Percentiles rank a stretch among this genome's conserved stretches.
phyloP scores from a whole-genome alignment of 2,888 invertebrate species.

The Euclidia mi region DNA sequence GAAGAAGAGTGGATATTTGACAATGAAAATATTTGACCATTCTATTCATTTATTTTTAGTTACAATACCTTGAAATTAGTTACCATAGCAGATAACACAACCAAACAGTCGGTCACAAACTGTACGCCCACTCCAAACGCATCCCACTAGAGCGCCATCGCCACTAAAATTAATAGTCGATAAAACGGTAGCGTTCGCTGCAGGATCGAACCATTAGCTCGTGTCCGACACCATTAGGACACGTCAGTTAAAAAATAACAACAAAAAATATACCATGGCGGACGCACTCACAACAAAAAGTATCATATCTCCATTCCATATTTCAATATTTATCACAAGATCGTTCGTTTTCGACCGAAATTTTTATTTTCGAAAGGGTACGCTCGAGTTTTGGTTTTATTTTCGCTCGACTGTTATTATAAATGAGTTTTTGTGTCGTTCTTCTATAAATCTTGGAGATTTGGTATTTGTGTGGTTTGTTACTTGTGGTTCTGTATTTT shows the following conservation, averaged over 20 bases:
- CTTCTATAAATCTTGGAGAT: constrained; percentile 77
- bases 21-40: too few species aligned
- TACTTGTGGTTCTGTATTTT: background rate
- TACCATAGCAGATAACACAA: background rate
- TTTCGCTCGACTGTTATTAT: constrained; percentile 78
- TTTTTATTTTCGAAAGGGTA: constrained; percentile 70
- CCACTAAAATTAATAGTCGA: constrained; percentile 79
- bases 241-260: constrained; percentile 61
- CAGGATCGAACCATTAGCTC: constrained; percentile 74
- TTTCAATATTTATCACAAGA: constrained; percentile 89
- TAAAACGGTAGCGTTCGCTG: constrained; percentile 83
- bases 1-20: too few species aligned
- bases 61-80: too few species aligned
- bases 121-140: constrained; percentile 2
- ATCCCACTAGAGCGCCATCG: constrained; percentile 53
- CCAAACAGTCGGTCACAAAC: constrained; percentile 4
- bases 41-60: too few species aligned
- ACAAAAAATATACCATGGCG: constrained; percentile 47
- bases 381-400: constrained; percentile 64
- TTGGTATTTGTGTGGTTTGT: constrained; percentile 67
- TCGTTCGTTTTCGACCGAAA: constrained; percentile 88
- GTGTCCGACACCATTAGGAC: constrained; percentile 77
- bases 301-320: constrained; percentile 86
- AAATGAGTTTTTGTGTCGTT: constrained; percentile 78
- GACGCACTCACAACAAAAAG: constrained; percentile 71